Evolutionary conservation across 2,888 invertebrate genomes (phyloP).

Genomic region (Eulithis prunata): DNA sequence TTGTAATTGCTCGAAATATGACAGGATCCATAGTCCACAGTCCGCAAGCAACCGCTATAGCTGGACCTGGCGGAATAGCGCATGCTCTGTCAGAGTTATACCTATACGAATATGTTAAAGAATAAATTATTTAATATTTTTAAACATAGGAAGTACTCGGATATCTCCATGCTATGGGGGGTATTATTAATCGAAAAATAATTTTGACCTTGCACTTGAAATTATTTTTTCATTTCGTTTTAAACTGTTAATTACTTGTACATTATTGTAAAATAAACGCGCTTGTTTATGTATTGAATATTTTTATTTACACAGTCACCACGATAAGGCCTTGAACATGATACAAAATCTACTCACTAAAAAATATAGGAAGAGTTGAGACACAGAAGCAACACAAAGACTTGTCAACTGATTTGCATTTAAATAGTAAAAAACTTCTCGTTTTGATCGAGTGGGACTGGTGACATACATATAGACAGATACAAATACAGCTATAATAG

Average conservation of each 20-base stretch:
- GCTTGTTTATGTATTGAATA: slow-evolving; percentile 2
- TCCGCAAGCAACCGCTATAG: slow-evolving; percentile 88
- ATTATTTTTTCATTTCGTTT: slow-evolving; percentile 60
- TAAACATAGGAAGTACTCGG: too few relatives aligned
- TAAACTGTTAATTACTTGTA: slow-evolving; percentile 15
- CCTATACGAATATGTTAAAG: slow-evolving; percentile 71
- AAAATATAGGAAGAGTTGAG: neutral
- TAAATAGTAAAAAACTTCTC: neutral
- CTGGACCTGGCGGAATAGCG: slow-evolving; percentile 90
- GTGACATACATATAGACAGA: neutral
- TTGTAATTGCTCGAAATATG: slow-evolving; percentile 85
- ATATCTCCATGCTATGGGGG: too few relatives aligned
- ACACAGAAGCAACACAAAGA: neutral
- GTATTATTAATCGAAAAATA: slow-evolving; percentile 56
- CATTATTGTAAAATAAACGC: slow-evolving; percentile 11
- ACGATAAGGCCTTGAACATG: slow-evolving; percentile 16
- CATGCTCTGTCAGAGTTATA: slow-evolving; percentile 90
- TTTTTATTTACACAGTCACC: slow-evolving; percentile 2
- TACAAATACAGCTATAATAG: neutral
- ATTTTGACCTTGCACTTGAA: slow-evolving; percentile 73
- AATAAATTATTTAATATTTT: slow-evolving; percentile 40
- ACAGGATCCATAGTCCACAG: slow-evolving; percentile 86
- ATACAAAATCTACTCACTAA: neutral
- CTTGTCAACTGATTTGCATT: neutral
- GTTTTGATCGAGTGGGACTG: neutral